These are phyloP conservation scores for Hydrotaea diabolus DNA, from an alignment of 2,888 invertebrate species.

Conservation along the genomic window DNA sequence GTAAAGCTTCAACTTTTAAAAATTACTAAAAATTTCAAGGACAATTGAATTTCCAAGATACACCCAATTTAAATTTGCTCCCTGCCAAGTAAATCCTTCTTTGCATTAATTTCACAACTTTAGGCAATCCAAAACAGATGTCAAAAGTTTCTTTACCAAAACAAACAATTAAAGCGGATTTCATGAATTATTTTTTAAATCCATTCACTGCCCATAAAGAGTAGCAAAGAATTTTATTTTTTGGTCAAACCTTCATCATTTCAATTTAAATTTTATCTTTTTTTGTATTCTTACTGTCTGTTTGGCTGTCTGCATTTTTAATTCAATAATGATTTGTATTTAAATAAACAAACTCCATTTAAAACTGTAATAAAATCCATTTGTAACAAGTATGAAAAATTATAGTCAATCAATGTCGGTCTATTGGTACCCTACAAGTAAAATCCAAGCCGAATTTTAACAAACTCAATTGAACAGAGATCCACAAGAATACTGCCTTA, in stretches of 20 bases:
- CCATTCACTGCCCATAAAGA: too few relatives aligned
- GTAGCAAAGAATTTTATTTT: background rate
- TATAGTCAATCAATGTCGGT: too few relatives aligned
- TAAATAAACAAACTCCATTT: background rate
- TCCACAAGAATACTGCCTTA: too few relatives aligned
- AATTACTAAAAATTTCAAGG: too few relatives aligned
- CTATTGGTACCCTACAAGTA: too few relatives aligned
- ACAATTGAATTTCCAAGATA: too few relatives aligned
- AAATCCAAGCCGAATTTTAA: too few relatives aligned
- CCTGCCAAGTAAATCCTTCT: too few relatives aligned
- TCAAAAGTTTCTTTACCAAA: background rate
- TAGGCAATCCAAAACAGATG: background rate
- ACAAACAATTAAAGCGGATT: background rate
- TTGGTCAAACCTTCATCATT: background rate
- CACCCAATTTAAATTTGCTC: too few relatives aligned
- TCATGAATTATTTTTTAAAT: background rate
- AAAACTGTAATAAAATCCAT: background rate
- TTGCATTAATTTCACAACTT: background rate
- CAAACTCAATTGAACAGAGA: too few relatives aligned
- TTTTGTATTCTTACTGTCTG: background rate
- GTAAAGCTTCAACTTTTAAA: too few relatives aligned
- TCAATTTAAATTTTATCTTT: background rate
- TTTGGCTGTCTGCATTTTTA: slow-evolving; percentile 52
- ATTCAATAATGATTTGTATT: slow-evolving; percentile 41
- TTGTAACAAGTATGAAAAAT: background rate